phyloP scores from a whole-genome alignment of 1,140 invertebrate species.

The Drosophila ercepeae region DNA sequence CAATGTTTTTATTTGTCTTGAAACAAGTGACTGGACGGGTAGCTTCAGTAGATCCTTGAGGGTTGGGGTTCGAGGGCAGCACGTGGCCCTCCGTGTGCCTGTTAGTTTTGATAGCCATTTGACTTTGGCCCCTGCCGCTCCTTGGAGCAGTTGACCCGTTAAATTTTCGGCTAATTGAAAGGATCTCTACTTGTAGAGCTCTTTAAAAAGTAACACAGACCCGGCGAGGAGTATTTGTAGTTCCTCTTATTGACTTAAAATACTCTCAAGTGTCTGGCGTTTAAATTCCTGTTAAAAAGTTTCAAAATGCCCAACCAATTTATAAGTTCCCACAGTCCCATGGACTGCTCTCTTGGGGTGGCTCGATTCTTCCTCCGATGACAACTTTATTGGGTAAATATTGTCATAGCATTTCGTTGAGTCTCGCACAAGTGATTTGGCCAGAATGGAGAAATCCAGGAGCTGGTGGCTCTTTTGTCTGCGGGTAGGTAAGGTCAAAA shows the following conservation, averaged over 20 bases:
- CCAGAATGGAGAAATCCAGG: slow-evolving; percentile 32
- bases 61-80: slow-evolving; percentile 22
- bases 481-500: slow-evolving; percentile 57
- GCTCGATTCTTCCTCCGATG: slow-evolving; percentile 3
- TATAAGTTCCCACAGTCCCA: slow-evolving; percentile 31
- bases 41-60: slow-evolving; percentile 6
- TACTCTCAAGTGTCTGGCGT: background rate
- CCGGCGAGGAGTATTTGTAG: too few species aligned
- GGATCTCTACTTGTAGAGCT: too few species aligned
- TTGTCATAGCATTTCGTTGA: slow-evolving; percentile 69
- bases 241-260: too few species aligned
- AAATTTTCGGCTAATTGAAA: slow-evolving; percentile 73
- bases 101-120: slow-evolving; percentile 73
- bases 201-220: background rate
- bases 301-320: slow-evolving; percentile 3
- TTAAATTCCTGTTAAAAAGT: slow-evolving; percentile 7
- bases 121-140: slow-evolving; percentile 39
- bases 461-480: slow-evolving; percentile 37
- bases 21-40: slow-evolving; percentile 63
- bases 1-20: slow-evolving; percentile 65
- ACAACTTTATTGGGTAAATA: slow-evolving; percentile 71
- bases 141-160: slow-evolving; percentile 51
- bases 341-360: slow-evolving; percentile 33
- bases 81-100: slow-evolving; percentile 67
- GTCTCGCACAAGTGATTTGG: slow-evolving; percentile 70